A percentile compares a stretch with the other conserved stretches of the same genome.
Evolutionary conservation across 2,113 vertebrate genomes (phyloP).

Genomic region (Phylloscopus trochiloides): DNA sequence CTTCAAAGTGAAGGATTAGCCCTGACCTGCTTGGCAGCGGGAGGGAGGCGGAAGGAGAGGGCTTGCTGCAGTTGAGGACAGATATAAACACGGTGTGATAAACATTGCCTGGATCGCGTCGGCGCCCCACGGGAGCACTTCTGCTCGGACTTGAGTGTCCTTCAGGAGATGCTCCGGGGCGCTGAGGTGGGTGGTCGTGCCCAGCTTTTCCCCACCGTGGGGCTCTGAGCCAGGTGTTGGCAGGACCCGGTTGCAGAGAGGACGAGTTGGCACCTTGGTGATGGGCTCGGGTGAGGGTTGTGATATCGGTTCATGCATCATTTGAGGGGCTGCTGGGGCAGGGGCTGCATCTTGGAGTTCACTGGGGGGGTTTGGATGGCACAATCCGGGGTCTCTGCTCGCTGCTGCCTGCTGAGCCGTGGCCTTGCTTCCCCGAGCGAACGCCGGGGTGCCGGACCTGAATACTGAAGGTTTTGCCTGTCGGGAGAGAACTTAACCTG

Average conservation of each 20-base stretch:
- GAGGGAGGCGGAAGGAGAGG: neutral
- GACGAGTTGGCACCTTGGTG: neutral
- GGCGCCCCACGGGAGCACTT: neutral
- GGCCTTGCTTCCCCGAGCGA: neutral
- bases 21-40: neutral
- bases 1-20: constrained; percentile 44
- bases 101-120: neutral
- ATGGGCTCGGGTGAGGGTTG: neutral
- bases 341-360: rapidly evolving
- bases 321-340: neutral
- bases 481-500: neutral
- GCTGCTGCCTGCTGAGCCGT: neutral
- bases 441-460: neutral
- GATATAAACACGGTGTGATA: neutral
- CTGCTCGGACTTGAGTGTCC: neutral
- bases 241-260: neutral
- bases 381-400: neutral
- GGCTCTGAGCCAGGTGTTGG: neutral
- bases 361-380: neutral
- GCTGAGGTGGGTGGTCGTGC: neutral
- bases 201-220: rapidly evolving
- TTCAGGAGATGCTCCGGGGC: neutral
- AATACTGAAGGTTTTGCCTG: constrained; percentile 23
- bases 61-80: neutral
- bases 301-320: rapidly evolving